These are phyloP conservation scores for Cryptocephalus primarius DNA, from an alignment of 2,888 invertebrate species.

Conservation along the genomic window DNA sequence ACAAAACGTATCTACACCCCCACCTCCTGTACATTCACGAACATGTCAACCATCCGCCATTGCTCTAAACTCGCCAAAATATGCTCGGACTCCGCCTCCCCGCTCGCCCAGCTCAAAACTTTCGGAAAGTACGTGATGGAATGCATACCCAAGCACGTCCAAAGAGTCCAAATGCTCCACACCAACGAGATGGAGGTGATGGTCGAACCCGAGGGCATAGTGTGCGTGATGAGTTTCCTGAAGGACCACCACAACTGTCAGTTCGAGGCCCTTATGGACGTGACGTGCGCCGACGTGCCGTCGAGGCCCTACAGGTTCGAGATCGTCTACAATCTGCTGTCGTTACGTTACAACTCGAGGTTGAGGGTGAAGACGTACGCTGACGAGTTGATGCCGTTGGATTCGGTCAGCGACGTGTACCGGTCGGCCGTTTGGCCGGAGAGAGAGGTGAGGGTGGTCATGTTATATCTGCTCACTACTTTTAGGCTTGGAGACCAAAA, in stretches of 20 bases:
- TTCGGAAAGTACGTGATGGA: constrained; percentile 87
- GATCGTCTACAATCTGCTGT: constrained; percentile 83
- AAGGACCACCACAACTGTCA: constrained; percentile 93
- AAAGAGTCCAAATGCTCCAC: constrained; percentile 78
- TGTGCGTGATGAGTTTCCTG: constrained; percentile 85
- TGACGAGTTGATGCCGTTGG: constrained; percentile 90
- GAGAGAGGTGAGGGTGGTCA: constrained; percentile 48
- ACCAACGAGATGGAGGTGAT: constrained; percentile 87
- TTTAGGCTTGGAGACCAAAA: no score
- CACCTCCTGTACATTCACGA: no score
- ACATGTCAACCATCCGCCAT: no score
- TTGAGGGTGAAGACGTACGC: constrained; percentile 84
- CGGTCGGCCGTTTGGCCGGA: constrained; percentile 94
- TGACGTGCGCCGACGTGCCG: constrained; percentile 73
- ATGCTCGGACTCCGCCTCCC: not conserved
- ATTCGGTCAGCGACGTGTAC: constrained; percentile 66
- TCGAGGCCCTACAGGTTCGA: constrained; percentile 81
- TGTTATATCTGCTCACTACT: no score
- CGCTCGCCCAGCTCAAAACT: constrained; percentile 39
- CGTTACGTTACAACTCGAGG: constrained; percentile 81
- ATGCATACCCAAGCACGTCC: constrained; percentile 90
- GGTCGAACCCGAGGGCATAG: constrained; percentile 80
- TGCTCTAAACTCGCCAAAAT: not conserved
- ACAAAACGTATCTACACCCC: no score
- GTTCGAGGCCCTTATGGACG: constrained; percentile 77